Conservation (phyloP, 2,888 invertebrate genomes). For the Tipula helvola region DNA sequence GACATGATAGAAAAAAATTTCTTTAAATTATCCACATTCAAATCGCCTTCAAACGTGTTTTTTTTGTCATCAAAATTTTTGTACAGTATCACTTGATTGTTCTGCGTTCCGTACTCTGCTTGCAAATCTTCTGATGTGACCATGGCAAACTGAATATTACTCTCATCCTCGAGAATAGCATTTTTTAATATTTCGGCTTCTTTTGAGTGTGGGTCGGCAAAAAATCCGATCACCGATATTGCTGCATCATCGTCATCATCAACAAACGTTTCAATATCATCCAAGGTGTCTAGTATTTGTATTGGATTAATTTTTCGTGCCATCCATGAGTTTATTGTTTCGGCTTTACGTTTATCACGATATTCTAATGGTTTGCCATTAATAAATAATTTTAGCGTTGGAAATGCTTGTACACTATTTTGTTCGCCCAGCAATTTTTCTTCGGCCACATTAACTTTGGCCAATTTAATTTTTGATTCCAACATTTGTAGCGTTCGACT, state of each 20-base stretch:
- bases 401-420: background rate
- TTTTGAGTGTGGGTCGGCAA: background rate
- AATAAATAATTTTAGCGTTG: background rate
- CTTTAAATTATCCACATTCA: background rate
- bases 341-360: background rate
- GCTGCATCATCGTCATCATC: background rate
- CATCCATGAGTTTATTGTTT: background rate
- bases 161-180: background rate
- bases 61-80: background rate
- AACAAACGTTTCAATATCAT: background rate
- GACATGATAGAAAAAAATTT: background rate
- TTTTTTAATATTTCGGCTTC: background rate
- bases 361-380: background rate
- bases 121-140: background rate
- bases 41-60: background rate
- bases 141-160: background rate
- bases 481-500: background rate
- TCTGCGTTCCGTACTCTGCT: background rate
- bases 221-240: background rate
- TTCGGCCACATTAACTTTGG: background rate
- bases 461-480: background rate
- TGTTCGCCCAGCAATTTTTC: background rate
- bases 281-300: background rate
- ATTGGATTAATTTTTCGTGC: background rate
- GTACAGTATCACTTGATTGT: background rate